phyloP scores from a whole-genome alignment of 1,140 invertebrate species.

The Bilobella aurantiaca region DNA sequence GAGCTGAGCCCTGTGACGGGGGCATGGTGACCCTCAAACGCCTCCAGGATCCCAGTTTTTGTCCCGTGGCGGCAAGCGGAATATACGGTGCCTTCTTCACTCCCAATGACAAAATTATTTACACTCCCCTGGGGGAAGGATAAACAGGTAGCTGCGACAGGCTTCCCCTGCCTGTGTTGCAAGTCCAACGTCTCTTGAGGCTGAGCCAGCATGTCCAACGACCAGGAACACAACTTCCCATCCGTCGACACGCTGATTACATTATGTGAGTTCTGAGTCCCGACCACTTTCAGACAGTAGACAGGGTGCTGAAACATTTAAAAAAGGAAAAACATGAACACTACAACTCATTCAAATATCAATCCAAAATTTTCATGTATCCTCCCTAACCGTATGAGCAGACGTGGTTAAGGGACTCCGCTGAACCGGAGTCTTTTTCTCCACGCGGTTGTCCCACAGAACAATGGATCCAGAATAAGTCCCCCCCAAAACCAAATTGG shows the following conservation, averaged over 20 bases:
- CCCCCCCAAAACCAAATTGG: slow-evolving; percentile 91
- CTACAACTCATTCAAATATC: too few relatives aligned
- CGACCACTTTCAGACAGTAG: slow-evolving; percentile 92
- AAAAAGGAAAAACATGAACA: slow-evolving; percentile 30
- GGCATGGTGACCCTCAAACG: slow-evolving; percentile 85
- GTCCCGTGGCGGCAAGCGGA: slow-evolving; percentile 83
- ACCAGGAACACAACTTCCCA: slow-evolving; percentile 95
- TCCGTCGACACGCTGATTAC: slow-evolving; percentile 95
- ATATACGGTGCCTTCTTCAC: slow-evolving; percentile 91
- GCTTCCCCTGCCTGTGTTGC: slow-evolving; percentile 76
- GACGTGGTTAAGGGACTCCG: slow-evolving; percentile 83
- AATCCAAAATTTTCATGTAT: too few relatives aligned
- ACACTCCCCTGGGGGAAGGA: slow-evolving; percentile 88
- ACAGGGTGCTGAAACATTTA: slow-evolving; percentile 83
- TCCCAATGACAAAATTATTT: slow-evolving; percentile 94
- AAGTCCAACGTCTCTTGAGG: slow-evolving; percentile 91
- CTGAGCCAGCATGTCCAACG: slow-evolving; percentile 92
- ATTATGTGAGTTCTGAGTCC: slow-evolving; percentile 98
- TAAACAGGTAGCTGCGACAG: slow-evolving; percentile 84
- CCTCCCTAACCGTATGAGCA: slow-evolving; percentile 72
- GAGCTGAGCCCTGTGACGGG: slow-evolving; percentile 85
- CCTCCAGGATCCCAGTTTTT: slow-evolving; percentile 81
- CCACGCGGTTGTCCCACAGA: slow-evolving; percentile 94
- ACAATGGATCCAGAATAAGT: slow-evolving; percentile 99
- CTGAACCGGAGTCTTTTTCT: slow-evolving; percentile 93